Evolutionary conservation across 2,888 invertebrate species (phyloP), one percentile per base, ranked within the genome.

Genomic region (Dicyrtomina minuta): DNA sequence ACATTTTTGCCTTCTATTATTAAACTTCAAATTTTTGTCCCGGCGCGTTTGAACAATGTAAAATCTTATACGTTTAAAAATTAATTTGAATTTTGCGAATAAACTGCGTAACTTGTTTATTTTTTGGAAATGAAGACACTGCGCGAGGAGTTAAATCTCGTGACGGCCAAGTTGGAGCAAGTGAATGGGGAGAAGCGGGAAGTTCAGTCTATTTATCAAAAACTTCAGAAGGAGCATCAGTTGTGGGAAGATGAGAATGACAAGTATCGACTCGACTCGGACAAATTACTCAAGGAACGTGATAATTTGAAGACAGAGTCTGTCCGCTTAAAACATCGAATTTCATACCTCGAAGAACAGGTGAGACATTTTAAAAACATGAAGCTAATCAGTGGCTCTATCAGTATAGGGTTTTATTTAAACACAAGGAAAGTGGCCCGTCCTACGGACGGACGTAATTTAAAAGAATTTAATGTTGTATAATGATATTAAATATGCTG

Each of bases 301-400:
- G 80, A 79, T 88, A 41, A 79, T 75, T 72, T 87, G 89, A 79
- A 86, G 70, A 76, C 89, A 24, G 93, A 93, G 82, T 93, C 92
- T 83, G 88, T 92, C 72, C 85, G 93, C 62, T 85, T 93, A 71
- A 92, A 92, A 15, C 93, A 93, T 82, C 86, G 93, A 76, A 93
- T 93, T 79, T 91, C 92, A 1, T 93, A 93, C 82, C 85, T 94
- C 70, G 93, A 94, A 82, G 93, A 93, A 80, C 93, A 93, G 83
- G 92, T 74, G 59, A 60, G 27, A 33, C 12, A 15, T 24, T 12
- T 41, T 41, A 13, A 13, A 41, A 41, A 41, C n/a, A 41, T 8
- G 5, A 49, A 12, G 17, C n/a, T n/a, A 55, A 24, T 61, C 15
- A 8, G 6, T 15, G 12, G n/a, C 12, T 49, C 6, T n/a, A 49